A percentile compares a stretch with the other conserved stretches of the same genome.
These are phyloP conservation scores for Serripes groenlandicus DNA, from an alignment of 2,888 invertebrate species.

Conservation along the genomic window DNA sequence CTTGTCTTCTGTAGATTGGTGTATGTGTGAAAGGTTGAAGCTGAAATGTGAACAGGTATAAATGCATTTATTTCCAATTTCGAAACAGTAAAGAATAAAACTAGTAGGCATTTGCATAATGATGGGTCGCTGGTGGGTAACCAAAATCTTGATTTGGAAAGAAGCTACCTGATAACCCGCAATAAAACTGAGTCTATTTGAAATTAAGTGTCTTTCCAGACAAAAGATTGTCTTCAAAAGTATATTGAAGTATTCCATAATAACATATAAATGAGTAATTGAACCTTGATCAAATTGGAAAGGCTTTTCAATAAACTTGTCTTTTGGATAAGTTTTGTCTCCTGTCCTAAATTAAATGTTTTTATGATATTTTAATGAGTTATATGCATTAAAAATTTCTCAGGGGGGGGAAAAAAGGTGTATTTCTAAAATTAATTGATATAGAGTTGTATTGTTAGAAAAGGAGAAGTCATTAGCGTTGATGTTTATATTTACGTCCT, in stretches of 20 bases:
- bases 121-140: neutral
- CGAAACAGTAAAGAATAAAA: neutral
- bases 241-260: conserved; percentile 6
- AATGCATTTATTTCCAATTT: neutral
- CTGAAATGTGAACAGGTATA: neutral
- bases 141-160: neutral
- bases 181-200: neutral
- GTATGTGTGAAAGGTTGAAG: no score
- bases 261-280: conserved; percentile 13
- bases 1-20: no score
- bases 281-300: neutral
- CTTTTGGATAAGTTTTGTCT: neutral
- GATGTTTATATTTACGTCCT: no score
- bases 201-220: conserved; percentile 9
- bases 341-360: no score
- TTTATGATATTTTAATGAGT: no score
- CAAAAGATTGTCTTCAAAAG: conserved; percentile 2
- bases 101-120: conserved; percentile 4
- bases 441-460: no score
- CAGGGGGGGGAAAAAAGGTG: no score
- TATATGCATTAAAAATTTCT: no score
- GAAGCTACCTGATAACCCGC: neutral
- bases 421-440: no score
- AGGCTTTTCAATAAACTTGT: neutral
- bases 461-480: no score